Base-by-base conservation (phyloP, 2,113 vertebrate genomes). In the Emydocephalus ijimae region DNA sequence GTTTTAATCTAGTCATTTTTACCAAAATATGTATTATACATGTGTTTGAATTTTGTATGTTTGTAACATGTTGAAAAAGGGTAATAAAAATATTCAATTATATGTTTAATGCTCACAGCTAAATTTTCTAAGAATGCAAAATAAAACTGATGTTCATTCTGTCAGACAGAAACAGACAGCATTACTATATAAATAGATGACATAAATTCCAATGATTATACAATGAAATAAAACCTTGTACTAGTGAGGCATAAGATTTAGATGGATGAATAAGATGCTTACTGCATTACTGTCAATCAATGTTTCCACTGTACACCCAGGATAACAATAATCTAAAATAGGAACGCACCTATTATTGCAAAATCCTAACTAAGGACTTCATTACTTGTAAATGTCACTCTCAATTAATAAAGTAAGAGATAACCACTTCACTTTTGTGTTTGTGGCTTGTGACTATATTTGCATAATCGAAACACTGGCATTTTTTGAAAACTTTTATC, bases 351-450 rank as follows among this genome's bases (percentile, higher is more conserved):
- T 96, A 96, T 97, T 97, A 97, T 96, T 97, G 97, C 92, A 98
- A 97, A 98, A 97, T 97, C 96, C 95, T 97, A 95, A 95, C 93
- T 96, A 97, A 97, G 95, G 95, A 96, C 91, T 97, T 97, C 95
- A 96, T 96, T 97, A 97, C 95, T 97, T 97, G 39, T 94, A 97
- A 98, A 97, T 97, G 96, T 96, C 97, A 98, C 64, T 97, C 94
- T 96, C 95, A 97, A 96, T 96, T 97, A 97, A 96, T 0, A 97
- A 93, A 97, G 96, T 97, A 97, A 96, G 96, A 98, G 95, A 98
- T 95, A 97, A 97, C 97, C 93, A 96, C 95, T 94, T 96, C 95
- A 96, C 93, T 69, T 94, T 50, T 94, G 94, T 91, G 89, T 59
- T 94, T 48, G 50, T 93, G 81, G 64, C 64, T 74, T 96, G 94